phyloP scores from a whole-genome alignment of 2,888 invertebrate species.

The Tetragnatha montana region DNA sequence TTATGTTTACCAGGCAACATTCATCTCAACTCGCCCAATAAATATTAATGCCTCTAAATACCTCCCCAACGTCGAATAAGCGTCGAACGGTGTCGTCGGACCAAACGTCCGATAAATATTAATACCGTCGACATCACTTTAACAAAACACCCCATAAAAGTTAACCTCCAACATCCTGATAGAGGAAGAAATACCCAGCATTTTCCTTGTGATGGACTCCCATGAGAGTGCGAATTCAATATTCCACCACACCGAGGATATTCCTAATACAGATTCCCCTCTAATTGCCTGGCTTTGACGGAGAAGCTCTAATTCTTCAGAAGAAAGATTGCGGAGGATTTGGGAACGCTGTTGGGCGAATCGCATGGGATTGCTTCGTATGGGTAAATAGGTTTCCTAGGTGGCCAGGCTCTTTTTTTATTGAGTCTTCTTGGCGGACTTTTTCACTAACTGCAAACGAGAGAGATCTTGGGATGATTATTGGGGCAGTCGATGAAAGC shows the following conservation, averaged over 20 bases:
- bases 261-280: conserved; percentile 29
- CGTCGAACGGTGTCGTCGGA: not conserved
- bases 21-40: not conserved
- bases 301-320: conserved; percentile 28
- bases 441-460: not conserved
- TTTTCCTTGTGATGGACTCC: not conserved
- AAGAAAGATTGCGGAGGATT: conserved; percentile 61
- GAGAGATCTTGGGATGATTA: not conserved
- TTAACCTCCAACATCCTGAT: not conserved
- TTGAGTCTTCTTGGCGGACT: not conserved
- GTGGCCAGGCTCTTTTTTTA: conserved; percentile 2
- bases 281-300: conserved; percentile 56
- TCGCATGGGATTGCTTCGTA: conserved; percentile 36
- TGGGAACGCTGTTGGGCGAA: conserved; percentile 6
- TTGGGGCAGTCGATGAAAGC: not conserved
- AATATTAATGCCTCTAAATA: not conserved
- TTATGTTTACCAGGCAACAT: not conserved
- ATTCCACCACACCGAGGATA: conserved; percentile 41
- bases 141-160: not conserved
- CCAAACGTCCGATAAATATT: not conserved
- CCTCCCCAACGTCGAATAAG: not conserved
- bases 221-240: conserved; percentile 11
- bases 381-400: conserved; percentile 30
- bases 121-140: not conserved
- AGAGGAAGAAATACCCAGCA: not conserved